Base-by-base conservation (phyloP, 2,888 invertebrate genomes). In the Trissolcus brochymenae region DNA sequence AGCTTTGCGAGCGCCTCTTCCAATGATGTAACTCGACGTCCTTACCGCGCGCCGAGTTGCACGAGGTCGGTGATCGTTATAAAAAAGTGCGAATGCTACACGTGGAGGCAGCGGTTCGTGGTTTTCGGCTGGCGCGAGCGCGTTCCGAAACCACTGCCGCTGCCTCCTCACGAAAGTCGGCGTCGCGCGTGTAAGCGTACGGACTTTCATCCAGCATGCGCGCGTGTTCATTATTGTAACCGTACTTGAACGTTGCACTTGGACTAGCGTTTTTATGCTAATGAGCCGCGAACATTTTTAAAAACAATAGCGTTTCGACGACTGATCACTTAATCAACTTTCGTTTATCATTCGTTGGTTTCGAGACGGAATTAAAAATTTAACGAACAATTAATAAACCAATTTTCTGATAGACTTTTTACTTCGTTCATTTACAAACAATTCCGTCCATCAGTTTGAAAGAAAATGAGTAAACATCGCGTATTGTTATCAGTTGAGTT, bases 31-130 rank as follows among this genome's bases (percentile, higher is more conserved):
- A 86, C 86, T 83, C 85, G 85, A 87, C 87, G 88, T 87, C 86
- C 91, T 91, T 91, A 91, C 91, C 91, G 90, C 90, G 90, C 90
- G 90, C 85, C 88, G 90, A 89, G 91, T 92, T 92, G 91, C 90
- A 88, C 91, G 91, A 92, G 92, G 92, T 92, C 92, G 91, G 91
- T 90, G 91, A 90, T 91, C 91, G 90, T 90, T 90, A 89, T 89
- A 90, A 90, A 89, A 90, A 87, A 88, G 88, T 88, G 86, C 86
- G 84, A 84, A 82, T 82, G 83, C 84, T 86, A 87, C 89, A 89
- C 87, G 88, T 87, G 88, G 88, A 87, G 87, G 88, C 84, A 81
- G 87, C 87, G 75, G 85, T 60, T 74, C 78, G 68, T 67, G 88
- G 88, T 87, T 88, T 86, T 84, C 41, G 60, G 3, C 74, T 29